Base-by-base conservation (phyloP, 2,113 vertebrate genomes). In the Gavia stellata region DNA sequence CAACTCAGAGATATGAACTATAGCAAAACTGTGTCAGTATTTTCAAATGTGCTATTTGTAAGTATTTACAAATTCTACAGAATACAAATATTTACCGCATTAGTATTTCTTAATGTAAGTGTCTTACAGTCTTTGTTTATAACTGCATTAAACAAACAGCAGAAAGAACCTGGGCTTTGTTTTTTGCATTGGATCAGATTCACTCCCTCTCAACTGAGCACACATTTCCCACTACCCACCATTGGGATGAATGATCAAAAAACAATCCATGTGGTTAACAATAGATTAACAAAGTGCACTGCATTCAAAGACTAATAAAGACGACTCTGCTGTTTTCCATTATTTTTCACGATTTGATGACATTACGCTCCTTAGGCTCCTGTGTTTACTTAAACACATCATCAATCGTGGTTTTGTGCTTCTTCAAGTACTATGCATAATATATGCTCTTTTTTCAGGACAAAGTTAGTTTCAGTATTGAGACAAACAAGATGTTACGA, bases 371-470 rank as follows among this genome's bases (percentile, higher is more conserved):
- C 86, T 95, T 95, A 63, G 85, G 90, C 66, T 92, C 82, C 92
- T 83, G 38, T 92, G 90, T 97, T 97, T 97, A 96, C 86, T 97
- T 90, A 88, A 92, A 59, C 61, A 95, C 81, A 80, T 93, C 94
- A 93, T 96, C 73, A 91, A 1, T 79, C 21, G 23, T 94, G 95
- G 88, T 92, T 94, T 94, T 1, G 0, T 94, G 73, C 88, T 83
- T 85, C 87, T 93, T 91, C 61, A 80, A 94, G 61, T 84, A 79
- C 61, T 75, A 45, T 52, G 61, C 65, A 40, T 56, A 74, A 84
- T 75, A 33, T 25, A 71, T 17, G 56, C 18, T 42, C 24, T 82
- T 75, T 81, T 92, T 83, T 81, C 55, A 68, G 68, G 79, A 61
- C 38, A 78, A 81, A 92, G 50, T 67, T 86, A 17, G 38, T 58